Evolutionary conservation across 2,113 vertebrate genomes (phyloP), one percentile per base, ranked within the genome.

Genomic region (Mus pahari): DNA sequence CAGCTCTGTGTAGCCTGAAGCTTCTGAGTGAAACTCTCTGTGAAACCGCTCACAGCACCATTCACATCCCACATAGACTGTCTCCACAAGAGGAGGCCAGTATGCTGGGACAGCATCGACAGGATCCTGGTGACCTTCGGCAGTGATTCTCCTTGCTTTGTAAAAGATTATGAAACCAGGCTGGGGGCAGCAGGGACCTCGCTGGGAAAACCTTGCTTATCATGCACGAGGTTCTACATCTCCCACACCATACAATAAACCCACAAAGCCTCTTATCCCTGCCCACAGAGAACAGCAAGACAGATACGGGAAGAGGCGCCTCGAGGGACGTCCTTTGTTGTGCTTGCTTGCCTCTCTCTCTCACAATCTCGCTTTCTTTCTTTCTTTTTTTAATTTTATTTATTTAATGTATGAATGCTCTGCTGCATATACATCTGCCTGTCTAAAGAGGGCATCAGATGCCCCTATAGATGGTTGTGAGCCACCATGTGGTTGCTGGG

Each of bases 1-100:
- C 33, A 45, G 82, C 74, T 91, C 79, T 88, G 10, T 39, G 68
- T 1, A 90, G 88, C 64, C 70, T 90, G 78, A 17, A 89, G 6
- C 24, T 91, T 91, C 71, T 91, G 55, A 88, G 11, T 79, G 62
- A 74, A 92, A 90, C 26, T 92, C 70, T 94, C 68, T 88, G 17
- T 94, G 87, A 83, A 91, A 86, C 60, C 20, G 45, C 84, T 94
- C 26, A 45, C 26, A 39, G 50, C 58, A 74, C 74, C 31, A 48
- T 16, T 92, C 62, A 11, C 6, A 42, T 60, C 39, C 92, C 92
- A 55, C 68, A 55, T 0, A 79, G 79, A 90, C 9, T n/a, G 36
- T n/a, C 20, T 60, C 5, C 5, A 39, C 7, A 19, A 90, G 14
- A 95, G 75, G 79, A 73, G 33, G 39, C 33, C 11, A 31, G n/a